Conservation (phyloP, 2,113 vertebrate species). For the Thalassarche chlororhynchos region DNA sequence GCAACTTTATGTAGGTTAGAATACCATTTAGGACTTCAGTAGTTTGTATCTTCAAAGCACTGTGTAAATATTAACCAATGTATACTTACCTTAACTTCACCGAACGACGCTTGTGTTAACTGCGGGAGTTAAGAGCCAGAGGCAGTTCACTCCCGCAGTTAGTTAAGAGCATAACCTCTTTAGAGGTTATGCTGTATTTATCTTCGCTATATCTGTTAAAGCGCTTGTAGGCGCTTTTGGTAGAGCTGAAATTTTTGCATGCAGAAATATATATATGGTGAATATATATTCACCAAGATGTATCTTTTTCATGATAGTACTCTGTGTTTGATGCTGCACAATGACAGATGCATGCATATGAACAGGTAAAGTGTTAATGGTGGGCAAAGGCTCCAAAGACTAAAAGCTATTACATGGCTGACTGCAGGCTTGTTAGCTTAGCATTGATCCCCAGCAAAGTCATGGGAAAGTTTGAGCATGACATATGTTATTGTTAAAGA, state of each 20-base stretch:
- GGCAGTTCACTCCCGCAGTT: background rate
- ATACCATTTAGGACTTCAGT: background rate
- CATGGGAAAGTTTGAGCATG: background rate
- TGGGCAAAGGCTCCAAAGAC: background rate
- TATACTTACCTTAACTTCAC: background rate
- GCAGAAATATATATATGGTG: background rate
- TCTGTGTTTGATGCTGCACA: background rate
- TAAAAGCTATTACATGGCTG: background rate
- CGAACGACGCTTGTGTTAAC: background rate
- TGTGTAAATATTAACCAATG: background rate
- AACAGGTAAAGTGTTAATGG: background rate
- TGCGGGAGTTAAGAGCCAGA: background rate
- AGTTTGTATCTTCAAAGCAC: background rate
- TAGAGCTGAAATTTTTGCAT: background rate
- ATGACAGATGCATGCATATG: background rate
- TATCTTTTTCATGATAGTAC: background rate
- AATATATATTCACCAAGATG: background rate
- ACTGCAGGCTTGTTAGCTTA: background rate
- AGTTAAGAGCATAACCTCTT: too few relatives aligned
- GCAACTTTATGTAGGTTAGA: background rate
- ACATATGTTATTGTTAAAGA: background rate
- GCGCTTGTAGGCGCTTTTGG: background rate
- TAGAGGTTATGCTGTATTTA: background rate
- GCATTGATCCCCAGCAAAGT: background rate
- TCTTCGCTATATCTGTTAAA: background rate